Evolutionary conservation across 2,797 vertebrate species (phyloP), one percentile per base, ranked within the genome.

Genomic region (Betta splendens): DNA sequence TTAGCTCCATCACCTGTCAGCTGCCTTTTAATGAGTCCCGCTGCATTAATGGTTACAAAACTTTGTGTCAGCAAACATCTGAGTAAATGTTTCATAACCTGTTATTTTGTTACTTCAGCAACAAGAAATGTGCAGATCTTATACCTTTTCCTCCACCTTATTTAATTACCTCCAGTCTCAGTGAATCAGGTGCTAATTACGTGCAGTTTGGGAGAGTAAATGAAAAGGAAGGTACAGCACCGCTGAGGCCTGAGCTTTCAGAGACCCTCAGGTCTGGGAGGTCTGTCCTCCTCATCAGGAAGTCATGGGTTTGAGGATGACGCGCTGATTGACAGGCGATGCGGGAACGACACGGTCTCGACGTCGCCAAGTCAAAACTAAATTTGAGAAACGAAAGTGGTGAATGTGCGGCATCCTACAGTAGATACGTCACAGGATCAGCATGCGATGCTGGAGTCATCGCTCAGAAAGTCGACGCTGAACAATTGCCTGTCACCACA

Each of bases 401-500:
- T 20, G 5, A 26, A 9, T 15, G 32, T 3, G 6, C 38, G 18
- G 29, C 35, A 22, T 31, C 16, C 0, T n/a, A 1, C 37, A 13
- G 35, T 5, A 7, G 42, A 47, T 47, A 23, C 48, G 44, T 60
- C 44, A 50, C 2, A 39, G 17, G 15, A 26, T 59, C 44, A 51
- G 29, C 46, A 17, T 59, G 67, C 53, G 10, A 60, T 56, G 39
- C 33, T 12, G 38, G 52, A 22, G 36, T 17, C 28, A 15, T 36
- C 46, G 17, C 17, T 46, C 39, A 23, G 13, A 66, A 66, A 45
- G 40, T 51, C 26, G 31, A 37, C 54, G 50, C 20, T 47, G 53
- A 61, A 61, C 56, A 72, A 39, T 38, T 43, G 25, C 53, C 47
- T 62, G 58, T 70, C 69, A 68, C 43, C 20, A 2, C 40, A 18